Base-by-base conservation (phyloP, 2,797 vertebrate genomes). In the Valencia hispanica region DNA sequence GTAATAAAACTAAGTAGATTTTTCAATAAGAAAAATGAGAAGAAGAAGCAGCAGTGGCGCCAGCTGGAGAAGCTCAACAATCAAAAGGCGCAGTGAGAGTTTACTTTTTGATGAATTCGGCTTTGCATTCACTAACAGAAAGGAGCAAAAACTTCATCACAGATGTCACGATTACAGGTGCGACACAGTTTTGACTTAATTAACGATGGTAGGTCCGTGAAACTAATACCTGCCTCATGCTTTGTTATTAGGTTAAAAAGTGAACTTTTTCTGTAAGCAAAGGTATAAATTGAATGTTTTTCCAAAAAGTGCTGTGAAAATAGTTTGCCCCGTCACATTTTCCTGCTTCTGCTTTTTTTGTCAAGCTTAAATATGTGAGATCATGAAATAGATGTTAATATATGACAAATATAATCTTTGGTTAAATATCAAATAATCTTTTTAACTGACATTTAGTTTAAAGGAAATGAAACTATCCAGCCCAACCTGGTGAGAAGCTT, bases 111-210 rank as follows among this genome's bases (percentile, higher is more conserved):
- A 96, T 70, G 93, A 96, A 55, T 96, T 95, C 77, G 95, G 95
- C 53, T 96, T 96, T 66, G 93, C 94, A 30, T 2, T 93, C 0
- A 78, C 41, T 25, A 94, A 93, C 79, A 91, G 83, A 74, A 93
- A 84, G 68, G 89, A 91, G 6, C 86, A 88, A 47, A 94, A 94
- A 87, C 70, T 90, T 81, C 87, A 92, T 45, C 93, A 94, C 72
- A 84, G 94, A 75, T 90, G 84, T 81, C 94, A 95, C 51, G 88
- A 94, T 0, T 96, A 95, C 93, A 95, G 95, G 95, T 94, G 86
- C 68, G 78, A 47, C 9, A 22, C 65, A 27, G 7, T 39, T 57
- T 61, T 4, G 32, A 8, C 30, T 34, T 45, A 50, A 68, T 68
- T 32, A 68, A 25, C 34, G 1, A 4, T 1, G 11, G 7, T 2